Evolutionary conservation across 1,140 invertebrate genomes (phyloP), one percentile per base, ranked within the genome.

Genomic region (Orchestia grillus): DNA sequence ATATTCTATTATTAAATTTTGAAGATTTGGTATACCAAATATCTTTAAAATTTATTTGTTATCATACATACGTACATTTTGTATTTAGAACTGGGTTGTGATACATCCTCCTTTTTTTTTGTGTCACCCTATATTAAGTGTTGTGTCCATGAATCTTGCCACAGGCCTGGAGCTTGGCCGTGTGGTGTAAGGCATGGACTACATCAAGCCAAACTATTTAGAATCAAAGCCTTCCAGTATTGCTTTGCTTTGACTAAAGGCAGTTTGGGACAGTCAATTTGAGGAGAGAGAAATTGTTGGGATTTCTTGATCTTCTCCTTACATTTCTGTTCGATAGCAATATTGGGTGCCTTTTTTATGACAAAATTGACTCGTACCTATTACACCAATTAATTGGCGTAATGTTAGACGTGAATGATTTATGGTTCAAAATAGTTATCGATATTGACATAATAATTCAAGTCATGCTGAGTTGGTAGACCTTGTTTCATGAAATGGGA

Each of bases 151-250:
- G n/a, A n/a, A n/a, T n/a, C 87, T 87, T 87, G 87, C 87, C 41
- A 87, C 87, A 15, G 41, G 87, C 36, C 87, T n/a, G 36, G 87
- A 87, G 87, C 87, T 87, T 36, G 36, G 36, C 87, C 87, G 8
- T 87, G 87, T 87, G 87, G 87, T 87, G 87, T 87, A 87, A 90
- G 88, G 88, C 88, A 36, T 90, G 88, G 88, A 90, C 88, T 90
- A 90, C 41, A 90, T 90, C 88, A 90, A 90, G 42, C 88, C 88
- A 42, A 90, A 90, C 88, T 90, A 90, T 42, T 90, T 90, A 90
- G 88, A 90, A 44, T 90, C 88, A 90, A 41, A 90, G 88, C 88
- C 41, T 44, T 11, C 11, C 41, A 90, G 88, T 16, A 41, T 41
- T 23, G 88, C 88, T 90, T 41, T 23, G 88, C 88, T 90, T 90